Evolutionary conservation across 2,888 invertebrate species (phyloP).

Genomic region (Papilio protenor): DNA sequence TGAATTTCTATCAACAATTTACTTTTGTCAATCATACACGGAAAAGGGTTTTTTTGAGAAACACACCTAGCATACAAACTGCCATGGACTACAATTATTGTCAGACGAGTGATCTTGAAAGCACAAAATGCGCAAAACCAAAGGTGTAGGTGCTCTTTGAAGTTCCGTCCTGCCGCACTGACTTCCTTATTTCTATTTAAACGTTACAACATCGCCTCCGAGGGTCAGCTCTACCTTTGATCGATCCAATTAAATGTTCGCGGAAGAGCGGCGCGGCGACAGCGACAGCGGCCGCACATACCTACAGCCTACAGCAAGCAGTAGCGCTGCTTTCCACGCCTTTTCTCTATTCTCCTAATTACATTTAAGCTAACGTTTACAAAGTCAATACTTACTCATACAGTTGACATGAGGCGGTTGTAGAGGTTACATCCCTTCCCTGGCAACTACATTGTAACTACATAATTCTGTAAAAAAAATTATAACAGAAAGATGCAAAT

Average conservation of each 20-base stretch:
- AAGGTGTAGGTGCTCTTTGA: conserved; percentile 15
- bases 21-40: not conserved
- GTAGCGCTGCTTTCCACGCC: not conserved
- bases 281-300: not conserved
- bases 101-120: not conserved
- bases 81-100: not conserved
- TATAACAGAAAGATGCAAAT: not conserved
- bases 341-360: conserved; percentile 2
- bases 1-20: not conserved
- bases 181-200: not conserved
- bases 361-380: not conserved
- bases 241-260: conserved; percentile 34
- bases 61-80: not conserved
- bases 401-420: not conserved
- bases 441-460: not conserved
- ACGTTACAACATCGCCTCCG: not conserved
- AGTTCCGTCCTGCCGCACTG: conserved; percentile 5
- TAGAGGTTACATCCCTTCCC: not conserved
- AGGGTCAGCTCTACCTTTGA: conserved; percentile 31
- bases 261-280: not conserved
- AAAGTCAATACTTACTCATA: not conserved
- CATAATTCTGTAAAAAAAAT: too few species aligned
- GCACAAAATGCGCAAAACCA: not conserved
- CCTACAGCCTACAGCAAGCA: not conserved
- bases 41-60: not conserved